These are phyloP conservation scores for Cebidichthys violaceus DNA, from an alignment of 2,113 vertebrate genomes.

Conservation along the genomic window DNA sequence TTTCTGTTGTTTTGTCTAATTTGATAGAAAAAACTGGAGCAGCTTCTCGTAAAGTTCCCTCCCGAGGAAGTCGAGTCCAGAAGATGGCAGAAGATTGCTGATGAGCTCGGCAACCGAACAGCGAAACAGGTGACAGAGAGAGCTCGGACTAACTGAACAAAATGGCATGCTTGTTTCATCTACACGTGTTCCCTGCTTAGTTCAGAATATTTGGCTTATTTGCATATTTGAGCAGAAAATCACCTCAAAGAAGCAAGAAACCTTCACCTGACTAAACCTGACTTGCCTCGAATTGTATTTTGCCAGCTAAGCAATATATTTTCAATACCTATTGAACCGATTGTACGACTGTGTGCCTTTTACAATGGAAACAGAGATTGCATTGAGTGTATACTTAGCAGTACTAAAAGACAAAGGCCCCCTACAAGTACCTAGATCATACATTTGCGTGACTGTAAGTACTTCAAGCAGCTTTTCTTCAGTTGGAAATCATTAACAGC, in stretches of 20 bases:
- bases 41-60: slow-evolving; percentile 94
- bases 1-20: background rate
- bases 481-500: slow-evolving; percentile 47
- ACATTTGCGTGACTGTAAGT: slow-evolving; percentile 22
- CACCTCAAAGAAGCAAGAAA: background rate
- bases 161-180: background rate
- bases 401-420: slow-evolving; percentile 24
- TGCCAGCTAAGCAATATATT: background rate
- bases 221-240: background rate
- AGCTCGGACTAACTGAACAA: background rate
- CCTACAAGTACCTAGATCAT: background rate
- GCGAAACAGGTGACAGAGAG: slow-evolving; percentile 91
- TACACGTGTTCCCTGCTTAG: background rate
- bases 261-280: background rate
- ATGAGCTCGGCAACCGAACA: slow-evolving; percentile 95
- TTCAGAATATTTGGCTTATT: background rate
- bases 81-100: slow-evolving; percentile 98
- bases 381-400: background rate
- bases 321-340: background rate
- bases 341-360: background rate
- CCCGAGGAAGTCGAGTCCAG: slow-evolving; percentile 97
- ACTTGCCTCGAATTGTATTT: background rate
- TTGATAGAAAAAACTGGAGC: slow-evolving; percentile 94
- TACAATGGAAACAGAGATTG: background rate
- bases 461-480: slow-evolving; percentile 36